These are phyloP conservation scores for Oscheius sp. DNA, from an alignment of 2,888 invertebrate species.

Conservation along the genomic window DNA sequence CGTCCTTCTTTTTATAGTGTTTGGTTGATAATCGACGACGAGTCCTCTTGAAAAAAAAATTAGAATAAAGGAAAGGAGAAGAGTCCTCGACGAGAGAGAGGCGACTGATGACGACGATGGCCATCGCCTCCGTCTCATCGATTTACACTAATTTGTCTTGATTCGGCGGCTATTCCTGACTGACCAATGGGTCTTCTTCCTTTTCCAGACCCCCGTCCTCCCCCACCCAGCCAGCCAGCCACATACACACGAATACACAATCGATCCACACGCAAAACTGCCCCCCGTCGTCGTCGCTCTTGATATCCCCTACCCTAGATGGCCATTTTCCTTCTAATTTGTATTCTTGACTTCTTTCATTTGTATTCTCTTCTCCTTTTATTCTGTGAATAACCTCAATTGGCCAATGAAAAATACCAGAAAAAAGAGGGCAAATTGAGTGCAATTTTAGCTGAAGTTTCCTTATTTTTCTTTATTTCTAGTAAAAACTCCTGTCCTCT, in stretches of 20 bases:
- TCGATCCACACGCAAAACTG: constrained; percentile 15
- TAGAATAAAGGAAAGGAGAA: constrained; percentile 10
- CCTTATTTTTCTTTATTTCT: no score
- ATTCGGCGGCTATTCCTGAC: constrained; percentile 8
- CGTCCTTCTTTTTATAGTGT: not conserved
- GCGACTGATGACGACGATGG: not conserved
- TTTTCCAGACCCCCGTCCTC: not conserved
- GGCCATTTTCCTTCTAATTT: not conserved
- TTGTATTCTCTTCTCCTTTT: no score
- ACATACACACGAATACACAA: not conserved
- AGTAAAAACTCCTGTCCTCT: no score
- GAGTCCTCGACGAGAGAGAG: constrained; percentile 2
- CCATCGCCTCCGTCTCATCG: constrained; percentile 14
- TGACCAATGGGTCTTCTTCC: not conserved
- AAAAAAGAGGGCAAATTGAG: no score
- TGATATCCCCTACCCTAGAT: constrained; percentile 22
- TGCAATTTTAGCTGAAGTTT: no score
- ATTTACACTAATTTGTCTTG: constrained; percentile 24
- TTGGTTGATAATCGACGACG: not conserved
- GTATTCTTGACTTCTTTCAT: no score
- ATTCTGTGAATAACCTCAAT: no score
- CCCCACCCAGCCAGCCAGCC: not conserved
- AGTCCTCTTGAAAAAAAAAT: not conserved
- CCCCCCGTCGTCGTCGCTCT: constrained; percentile 11
- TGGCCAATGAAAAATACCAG: no score